These are phyloP conservation scores for Diabrotica virgifera DNA, from an alignment of 1,140 invertebrate species.

Conservation along the genomic window DNA sequence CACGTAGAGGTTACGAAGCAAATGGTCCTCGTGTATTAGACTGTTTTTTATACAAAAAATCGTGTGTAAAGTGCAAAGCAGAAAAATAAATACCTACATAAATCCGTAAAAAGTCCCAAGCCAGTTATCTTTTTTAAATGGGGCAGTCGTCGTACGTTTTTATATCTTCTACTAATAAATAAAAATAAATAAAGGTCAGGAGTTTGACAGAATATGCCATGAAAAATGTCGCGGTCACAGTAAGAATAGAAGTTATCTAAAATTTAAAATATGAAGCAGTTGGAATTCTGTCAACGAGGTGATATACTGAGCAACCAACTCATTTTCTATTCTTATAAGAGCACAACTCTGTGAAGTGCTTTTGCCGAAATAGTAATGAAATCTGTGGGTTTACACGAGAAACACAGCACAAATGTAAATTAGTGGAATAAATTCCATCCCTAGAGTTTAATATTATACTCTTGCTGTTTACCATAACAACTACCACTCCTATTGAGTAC, in stretches of 20 bases:
- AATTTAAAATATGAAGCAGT: background rate
- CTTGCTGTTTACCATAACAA: conserved; percentile 27
- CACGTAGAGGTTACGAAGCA: too few species aligned
- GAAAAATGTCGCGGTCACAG: background rate
- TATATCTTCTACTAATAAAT: background rate
- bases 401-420: conserved; percentile 36
- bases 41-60: too few species aligned
- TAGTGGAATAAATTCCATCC: conserved; percentile 32
- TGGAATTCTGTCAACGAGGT: background rate
- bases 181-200: conserved; percentile 3
- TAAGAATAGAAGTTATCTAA: background rate
- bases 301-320: background rate
- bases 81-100: background rate
- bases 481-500: conserved; percentile 21
- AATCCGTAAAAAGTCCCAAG: background rate
- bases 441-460: conserved; percentile 32
- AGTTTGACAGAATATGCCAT: background rate
- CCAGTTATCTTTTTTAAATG: background rate
- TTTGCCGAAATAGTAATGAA: conserved; percentile 36
- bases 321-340: conserved; percentile 12
- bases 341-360: conserved; percentile 6
- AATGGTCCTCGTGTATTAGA: too few species aligned
- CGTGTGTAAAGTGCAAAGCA: background rate
- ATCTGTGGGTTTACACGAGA: conserved; percentile 29
- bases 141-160: background rate